A percentile compares a stretch with the other conserved stretches of the same genome.
These are phyloP conservation scores for Anthopleura sola DNA, from an alignment of 64 coral and sea anemone species.

Conservation along the genomic window DNA sequence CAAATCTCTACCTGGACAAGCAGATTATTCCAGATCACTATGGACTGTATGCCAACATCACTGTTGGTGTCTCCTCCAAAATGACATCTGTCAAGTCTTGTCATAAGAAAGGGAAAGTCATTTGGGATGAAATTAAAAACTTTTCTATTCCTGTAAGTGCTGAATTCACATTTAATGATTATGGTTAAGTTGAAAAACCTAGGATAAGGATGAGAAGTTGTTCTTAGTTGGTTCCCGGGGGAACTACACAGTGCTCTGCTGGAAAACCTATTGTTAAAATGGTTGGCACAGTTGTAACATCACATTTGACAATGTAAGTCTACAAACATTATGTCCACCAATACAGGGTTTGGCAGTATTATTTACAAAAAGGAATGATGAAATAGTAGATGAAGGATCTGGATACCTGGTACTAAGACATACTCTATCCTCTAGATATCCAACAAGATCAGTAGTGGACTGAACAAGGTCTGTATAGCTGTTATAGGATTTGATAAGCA, in stretches of 20 bases:
- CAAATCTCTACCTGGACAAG: constrained; percentile 70
- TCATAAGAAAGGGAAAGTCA: constrained; percentile 68
- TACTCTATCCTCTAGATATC: constrained; percentile 29
- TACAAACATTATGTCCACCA: too few species aligned
- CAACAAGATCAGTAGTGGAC: constrained; percentile 47
- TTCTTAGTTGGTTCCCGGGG: too few species aligned
- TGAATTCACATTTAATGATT: background rate
- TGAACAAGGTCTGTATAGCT: constrained; percentile 67
- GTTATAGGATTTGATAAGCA: constrained; percentile 72
- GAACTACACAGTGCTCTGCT: too few species aligned
- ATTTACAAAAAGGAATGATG: background rate
- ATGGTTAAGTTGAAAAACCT: too few species aligned
- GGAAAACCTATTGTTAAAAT: too few species aligned
- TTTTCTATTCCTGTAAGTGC: constrained; percentile 66
- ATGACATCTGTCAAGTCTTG: constrained; percentile 70
- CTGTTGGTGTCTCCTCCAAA: constrained; percentile 57
- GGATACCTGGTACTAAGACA: background rate
- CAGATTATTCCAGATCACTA: constrained; percentile 68
- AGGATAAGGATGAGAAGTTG: too few species aligned
- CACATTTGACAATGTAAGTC: too few species aligned
- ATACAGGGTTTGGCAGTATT: background rate
- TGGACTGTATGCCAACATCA: constrained; percentile 72
- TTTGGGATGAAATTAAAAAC: constrained; percentile 86
- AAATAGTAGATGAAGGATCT: background rate
- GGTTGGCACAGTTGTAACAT: too few species aligned